Percentiles rank a stretch among this genome's conserved stretches.
phyloP scores from a whole-genome alignment of 2,888 invertebrate genomes.

The Eueremaeus valkanovi region DNA sequence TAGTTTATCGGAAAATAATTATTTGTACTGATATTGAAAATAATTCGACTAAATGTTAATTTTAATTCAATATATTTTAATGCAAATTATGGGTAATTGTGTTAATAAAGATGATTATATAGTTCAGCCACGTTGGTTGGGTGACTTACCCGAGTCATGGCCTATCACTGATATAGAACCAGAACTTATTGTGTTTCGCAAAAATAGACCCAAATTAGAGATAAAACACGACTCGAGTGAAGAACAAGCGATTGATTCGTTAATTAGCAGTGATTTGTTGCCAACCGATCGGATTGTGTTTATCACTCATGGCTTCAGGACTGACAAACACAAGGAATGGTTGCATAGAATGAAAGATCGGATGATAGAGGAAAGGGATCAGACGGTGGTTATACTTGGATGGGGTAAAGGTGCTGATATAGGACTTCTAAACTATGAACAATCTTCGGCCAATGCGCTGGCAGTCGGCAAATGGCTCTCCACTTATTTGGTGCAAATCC shows the following conservation, averaged over 20 bases:
- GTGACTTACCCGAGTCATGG: conserved; percentile 16
- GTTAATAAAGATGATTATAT: neutral
- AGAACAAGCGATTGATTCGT: neutral
- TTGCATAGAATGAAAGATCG: conserved; percentile 32
- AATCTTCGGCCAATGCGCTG: conserved; percentile 30
- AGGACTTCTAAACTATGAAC: conserved; percentile 7
- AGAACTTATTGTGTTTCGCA: neutral
- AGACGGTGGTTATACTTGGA: conserved; percentile 35
- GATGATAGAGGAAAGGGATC: conserved; percentile 13
- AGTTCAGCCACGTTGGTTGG: conserved; percentile 22
- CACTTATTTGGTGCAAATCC: neutral
- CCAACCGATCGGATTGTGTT: neutral
- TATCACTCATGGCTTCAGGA: conserved; percentile 36
- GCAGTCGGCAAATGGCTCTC: conserved; percentile 35
- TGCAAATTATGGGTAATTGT: neutral
- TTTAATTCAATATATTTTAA: conserved; percentile 6
- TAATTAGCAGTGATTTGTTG: conserved; percentile 21
- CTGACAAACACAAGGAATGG: conserved; percentile 29
- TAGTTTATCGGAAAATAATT: neutral
- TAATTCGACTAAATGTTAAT: neutral
- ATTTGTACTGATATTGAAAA: neutral
- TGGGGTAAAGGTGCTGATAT: conserved; percentile 39
- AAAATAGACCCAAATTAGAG: neutral
- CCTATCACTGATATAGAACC: conserved; percentile 3
- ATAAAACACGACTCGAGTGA: neutral